Base-by-base conservation (phyloP, 2,797 vertebrate genomes). In the Triplophysa yarkandensis region DNA sequence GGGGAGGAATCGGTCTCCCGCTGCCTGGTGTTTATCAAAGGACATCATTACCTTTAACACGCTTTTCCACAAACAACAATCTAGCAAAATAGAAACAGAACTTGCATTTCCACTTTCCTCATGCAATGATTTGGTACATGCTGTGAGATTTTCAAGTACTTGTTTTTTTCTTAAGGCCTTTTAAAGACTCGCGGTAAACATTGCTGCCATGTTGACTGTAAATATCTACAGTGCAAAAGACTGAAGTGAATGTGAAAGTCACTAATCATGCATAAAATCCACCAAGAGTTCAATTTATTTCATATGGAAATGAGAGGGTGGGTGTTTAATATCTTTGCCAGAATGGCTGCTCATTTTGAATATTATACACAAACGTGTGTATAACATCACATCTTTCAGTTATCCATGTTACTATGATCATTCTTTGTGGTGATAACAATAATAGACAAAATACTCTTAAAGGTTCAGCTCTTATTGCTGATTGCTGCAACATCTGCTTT, bases 1-100 rank as follows among this genome's bases (percentile, higher is more conserved):
- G 27, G 14, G 17, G 28, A 58, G 46, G n/a, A 13, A 58, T 6
- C 32, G 39, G 52, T 36, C 58, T 34, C 27, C 36, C 21, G 30
- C 48, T 65, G 34, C n/a, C 48, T 43, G 9, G 3, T 67, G 63
- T 58, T 74, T 67, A 67, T 74, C 63, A 74, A 48, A 74, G 30
- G 41, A 57, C 71, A 66, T 67, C 54, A 34, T 60, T 21, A 74
- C 63, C 36, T 74, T 65, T 65, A n/a, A 19, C 36, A 65, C 48
- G 21, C 23, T 34, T 67, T 60, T 19, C 28, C 55, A n/a, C 21
- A 48, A 67, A 67, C 16, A 74, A 48, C 0, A 2, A 19, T 65
- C 52, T 28, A 57, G 19, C 2, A 57, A 65, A 32, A 58, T n/a
- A 46, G 19, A 6, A 32, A 13, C 11, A 58, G 43, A 66, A 62